These are phyloP conservation scores for Sebastes trivittatus DNA, from an alignment of 2,797 vertebrate species.

Conservation along the genomic window DNA sequence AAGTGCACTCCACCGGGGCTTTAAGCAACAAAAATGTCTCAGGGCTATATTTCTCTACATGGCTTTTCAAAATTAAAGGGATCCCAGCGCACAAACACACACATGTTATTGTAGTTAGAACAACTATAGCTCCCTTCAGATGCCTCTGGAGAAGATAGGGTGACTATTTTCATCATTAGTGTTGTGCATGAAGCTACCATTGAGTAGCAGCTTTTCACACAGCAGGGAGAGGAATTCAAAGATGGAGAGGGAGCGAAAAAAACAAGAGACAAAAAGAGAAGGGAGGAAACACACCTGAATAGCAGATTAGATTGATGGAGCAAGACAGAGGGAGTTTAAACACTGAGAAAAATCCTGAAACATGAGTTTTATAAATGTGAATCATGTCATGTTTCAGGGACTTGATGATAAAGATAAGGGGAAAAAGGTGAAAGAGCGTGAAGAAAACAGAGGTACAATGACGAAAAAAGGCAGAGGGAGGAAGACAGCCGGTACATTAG, in stretches of 20 bases:
- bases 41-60: slow-evolving; percentile 63
- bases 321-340: background rate
- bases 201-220: slow-evolving; percentile 38
- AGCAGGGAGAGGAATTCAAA: slow-evolving; percentile 23
- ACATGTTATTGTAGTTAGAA: slow-evolving; percentile 23
- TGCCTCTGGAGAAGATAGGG: slow-evolving; percentile 42
- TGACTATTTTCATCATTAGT: slow-evolving; percentile 63
- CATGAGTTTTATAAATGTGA: background rate
- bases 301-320: background rate
- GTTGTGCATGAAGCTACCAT: slow-evolving; percentile 46
- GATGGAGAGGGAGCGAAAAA: slow-evolving; percentile 5
- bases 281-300: background rate
- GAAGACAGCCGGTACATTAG: slow-evolving; percentile 4
- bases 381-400: background rate
- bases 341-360: background rate
- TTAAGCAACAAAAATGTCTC: slow-evolving; percentile 71
- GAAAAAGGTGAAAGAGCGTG: background rate
- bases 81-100: slow-evolving; percentile 9
- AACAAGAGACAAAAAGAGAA: background rate
- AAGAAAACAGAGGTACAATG: background rate
- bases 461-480: background rate
- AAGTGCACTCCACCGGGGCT: slow-evolving; percentile 76
- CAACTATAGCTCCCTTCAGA: slow-evolving; percentile 24
- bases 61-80: slow-evolving; percentile 63
- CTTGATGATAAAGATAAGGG: background rate